Percentiles rank a stretch among this genome's conserved stretches.
These are phyloP conservation scores for Nomia melanderi DNA, from an alignment of 1,140 invertebrate genomes.

Conservation along the genomic window DNA sequence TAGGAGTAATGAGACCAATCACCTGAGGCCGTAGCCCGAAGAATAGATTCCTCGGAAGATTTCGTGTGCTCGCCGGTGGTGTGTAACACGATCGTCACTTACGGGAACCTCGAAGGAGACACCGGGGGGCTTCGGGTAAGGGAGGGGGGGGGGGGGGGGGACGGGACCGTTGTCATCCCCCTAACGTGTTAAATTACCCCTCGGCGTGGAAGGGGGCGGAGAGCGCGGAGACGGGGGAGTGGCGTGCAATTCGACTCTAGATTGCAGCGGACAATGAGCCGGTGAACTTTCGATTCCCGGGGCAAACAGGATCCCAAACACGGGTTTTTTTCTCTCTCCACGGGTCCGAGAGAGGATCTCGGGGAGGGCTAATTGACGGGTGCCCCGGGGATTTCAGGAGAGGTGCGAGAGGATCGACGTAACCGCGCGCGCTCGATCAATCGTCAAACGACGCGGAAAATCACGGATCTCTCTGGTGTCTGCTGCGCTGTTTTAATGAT, in stretches of 20 bases:
- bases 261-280: slow-evolving; percentile 75
- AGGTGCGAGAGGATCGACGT: slow-evolving; percentile 17
- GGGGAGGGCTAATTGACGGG: slow-evolving; percentile 47
- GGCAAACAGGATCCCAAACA: slow-evolving; percentile 73
- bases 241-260: slow-evolving; percentile 78
- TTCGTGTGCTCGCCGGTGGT: slow-evolving; percentile 70
- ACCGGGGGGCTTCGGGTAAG: slow-evolving; percentile 69
- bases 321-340: slow-evolving; percentile 61
- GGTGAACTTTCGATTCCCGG: slow-evolving; percentile 76
- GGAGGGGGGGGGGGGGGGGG: too few species aligned
- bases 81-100: slow-evolving; percentile 76
- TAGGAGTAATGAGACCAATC: slow-evolving; percentile 34
- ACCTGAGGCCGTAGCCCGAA: background rate
- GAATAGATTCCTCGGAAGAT: slow-evolving; percentile 67
- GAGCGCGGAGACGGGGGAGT: slow-evolving; percentile 57
- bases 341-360: background rate
- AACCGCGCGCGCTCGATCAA: background rate
- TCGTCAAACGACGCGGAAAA: background rate
- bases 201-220: slow-evolving; percentile 56
- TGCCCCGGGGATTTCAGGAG: slow-evolving; percentile 4
- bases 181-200: slow-evolving; percentile 78
- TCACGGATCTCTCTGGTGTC: background rate
- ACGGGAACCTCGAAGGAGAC: slow-evolving; percentile 62
- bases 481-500: background rate
- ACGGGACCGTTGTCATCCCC: slow-evolving; percentile 70